Conservation (phyloP, 2,113 vertebrate species). For the Ctenodactylus gundi region DNA sequence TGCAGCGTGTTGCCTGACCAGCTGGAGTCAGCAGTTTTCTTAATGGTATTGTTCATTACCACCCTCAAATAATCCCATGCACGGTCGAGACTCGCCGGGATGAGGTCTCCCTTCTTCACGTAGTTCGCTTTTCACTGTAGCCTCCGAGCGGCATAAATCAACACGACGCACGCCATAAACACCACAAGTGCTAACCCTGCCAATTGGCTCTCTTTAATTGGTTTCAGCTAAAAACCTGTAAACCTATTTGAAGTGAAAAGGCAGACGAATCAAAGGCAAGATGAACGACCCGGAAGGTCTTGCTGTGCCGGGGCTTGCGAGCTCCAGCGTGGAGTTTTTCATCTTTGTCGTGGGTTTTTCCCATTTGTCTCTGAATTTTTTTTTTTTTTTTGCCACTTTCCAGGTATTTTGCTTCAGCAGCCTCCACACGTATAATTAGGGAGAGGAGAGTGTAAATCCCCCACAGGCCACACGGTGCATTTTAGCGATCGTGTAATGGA, state of each 20-base stretch:
- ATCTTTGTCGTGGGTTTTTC: neutral
- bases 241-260: constrained; percentile 75
- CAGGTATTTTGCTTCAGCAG: constrained; percentile 47
- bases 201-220: constrained; percentile 77
- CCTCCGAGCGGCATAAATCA: constrained; percentile 60
- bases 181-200: constrained; percentile 73
- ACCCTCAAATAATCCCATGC: neutral
- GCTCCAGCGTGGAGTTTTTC: constrained; percentile 51
- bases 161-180: constrained; percentile 74
- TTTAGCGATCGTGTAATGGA: constrained; percentile 80
- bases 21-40: constrained; percentile 41
- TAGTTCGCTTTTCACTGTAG: constrained; percentile 53
- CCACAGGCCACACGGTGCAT: constrained; percentile 75
- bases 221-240: constrained; percentile 79
- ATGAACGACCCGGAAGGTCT: neutral
- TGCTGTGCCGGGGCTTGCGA: constrained; percentile 21
- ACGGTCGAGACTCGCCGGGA: neutral
- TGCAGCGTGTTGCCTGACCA: neutral
- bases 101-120: neutral
- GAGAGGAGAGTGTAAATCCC: constrained; percentile 78
- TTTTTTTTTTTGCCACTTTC: too few relatives aligned
- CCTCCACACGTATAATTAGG: constrained; percentile 78
- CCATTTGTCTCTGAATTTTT: constrained; percentile 67
- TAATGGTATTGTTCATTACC: neutral
- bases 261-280: constrained; percentile 69